These are phyloP conservation scores for Alcedo atthis DNA, from an alignment of 2,797 vertebrate genomes.

Conservation along the genomic window DNA sequence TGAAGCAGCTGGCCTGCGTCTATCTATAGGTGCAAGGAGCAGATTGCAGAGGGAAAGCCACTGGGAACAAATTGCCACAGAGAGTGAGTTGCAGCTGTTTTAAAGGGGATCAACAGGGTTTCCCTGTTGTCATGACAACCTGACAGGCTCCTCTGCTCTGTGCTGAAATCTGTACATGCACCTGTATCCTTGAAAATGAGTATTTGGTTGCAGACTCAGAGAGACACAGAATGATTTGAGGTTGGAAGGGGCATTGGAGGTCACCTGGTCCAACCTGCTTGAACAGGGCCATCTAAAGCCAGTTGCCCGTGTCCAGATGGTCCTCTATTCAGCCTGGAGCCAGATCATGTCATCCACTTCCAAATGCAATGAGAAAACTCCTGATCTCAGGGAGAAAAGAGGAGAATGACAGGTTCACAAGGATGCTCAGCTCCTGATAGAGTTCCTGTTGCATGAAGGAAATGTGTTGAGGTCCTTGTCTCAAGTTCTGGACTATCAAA, in stretches of 20 bases:
- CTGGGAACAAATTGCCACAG: background rate
- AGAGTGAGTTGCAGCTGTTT: background rate
- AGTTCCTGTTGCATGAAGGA: background rate
- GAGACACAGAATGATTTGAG: background rate
- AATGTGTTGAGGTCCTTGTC: background rate
- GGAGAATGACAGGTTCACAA: background rate
- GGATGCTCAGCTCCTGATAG: background rate
- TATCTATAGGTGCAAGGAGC: background rate
- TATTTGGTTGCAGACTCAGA: background rate
- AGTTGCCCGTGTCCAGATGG: background rate
- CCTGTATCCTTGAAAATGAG: background rate
- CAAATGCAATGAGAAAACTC: background rate
- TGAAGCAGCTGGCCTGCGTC: background rate
- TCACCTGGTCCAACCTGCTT: background rate
- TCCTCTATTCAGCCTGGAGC: background rate
- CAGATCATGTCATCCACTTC: background rate
- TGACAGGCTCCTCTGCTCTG: background rate
- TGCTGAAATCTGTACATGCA: background rate
- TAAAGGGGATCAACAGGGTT: background rate
- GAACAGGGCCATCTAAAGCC: background rate
- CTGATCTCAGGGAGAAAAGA: background rate
- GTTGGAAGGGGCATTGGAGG: background rate
- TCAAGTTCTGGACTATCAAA: fast-evolving
- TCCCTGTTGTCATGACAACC: conserved; percentile 65
- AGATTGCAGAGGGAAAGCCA: background rate